Base-by-base conservation (phyloP, 2,797 vertebrate species). In the Triplophysa bombifrons region DNA sequence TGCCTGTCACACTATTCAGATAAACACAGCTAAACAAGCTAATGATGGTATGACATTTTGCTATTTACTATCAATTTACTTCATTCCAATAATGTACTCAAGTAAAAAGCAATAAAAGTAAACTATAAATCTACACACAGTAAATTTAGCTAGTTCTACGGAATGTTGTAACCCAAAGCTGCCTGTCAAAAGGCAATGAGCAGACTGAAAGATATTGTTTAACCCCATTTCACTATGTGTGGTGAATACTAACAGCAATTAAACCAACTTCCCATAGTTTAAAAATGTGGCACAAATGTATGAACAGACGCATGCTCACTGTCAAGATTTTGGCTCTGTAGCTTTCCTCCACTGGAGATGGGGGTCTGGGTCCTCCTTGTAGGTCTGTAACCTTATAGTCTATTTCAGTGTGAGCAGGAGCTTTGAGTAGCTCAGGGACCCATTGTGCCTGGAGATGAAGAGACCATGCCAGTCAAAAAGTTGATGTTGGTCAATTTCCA, bases 381-480 rank as follows among this genome's bases (percentile, higher is more conserved):
- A 99, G 93, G 86, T 94, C 91, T 27, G 93, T 97, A 82, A 99
- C 96, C 2, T 84, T 74, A 2, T 96, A 96, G 80, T 96, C 89
- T 50, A 98, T 92, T 81, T 90, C 84, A 0, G 96, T 98, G 87
- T 95, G 90, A 12, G 91, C 86, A 0, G 97, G 98, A 11, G 93
- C 92, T 30, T 95, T 90, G 87, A 98, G 64, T 3, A 99, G 92
- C 1, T 85, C 63, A 3, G 93, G 92, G 30, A 86, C 72, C 98
- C 98, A 98, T 78, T 96, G 95, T 17, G 87, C 96, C 96, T 98
- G 64, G 34, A 51, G 9, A 34, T 46, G 9, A 38, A 67, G n/a
- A 78, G 20, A 38, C 11, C 58, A 70, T 61, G 66, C 17, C 17
- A 4, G 50, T 51, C 2, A 11, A 41, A 46, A 69, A 44, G 25